Evolutionary conservation across 2,888 invertebrate species (phyloP), one percentile per base, ranked within the genome.

Genomic region (Notodonta ziczac): DNA sequence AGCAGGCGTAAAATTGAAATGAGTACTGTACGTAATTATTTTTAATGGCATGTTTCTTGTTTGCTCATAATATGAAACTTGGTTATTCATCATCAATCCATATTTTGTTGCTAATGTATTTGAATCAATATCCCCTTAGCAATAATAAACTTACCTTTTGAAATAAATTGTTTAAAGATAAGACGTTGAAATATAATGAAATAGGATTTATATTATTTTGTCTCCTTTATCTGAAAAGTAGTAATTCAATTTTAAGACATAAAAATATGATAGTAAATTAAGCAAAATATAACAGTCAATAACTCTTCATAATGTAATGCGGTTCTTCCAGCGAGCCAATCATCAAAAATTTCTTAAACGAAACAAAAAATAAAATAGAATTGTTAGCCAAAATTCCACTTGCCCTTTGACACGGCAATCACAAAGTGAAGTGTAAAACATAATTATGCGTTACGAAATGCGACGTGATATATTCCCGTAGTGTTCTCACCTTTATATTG

Each of bases 401-500:
- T 68, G 70, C 63, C 69, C 70, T 70, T 65, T 70, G 56, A 56
- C 50, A 46, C 50, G 40, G 51, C 60, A 56, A 42, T 56, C 60
- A 52, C 39, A 40, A 57, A 57, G 54, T 42, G 58, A 58, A 48
- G 53, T 14, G 58, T 51, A 57, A 62, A 58, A 60, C 57, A 64
- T 59, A 63, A 62, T 60, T 61, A 63, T 39, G 60, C 14, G 56
- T 76, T 72, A 62, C 67, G 65, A 62, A 72, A 71, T 62, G 50
- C 39, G 59, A 59, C 65, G 68, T 71, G 57, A 54, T 59, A 50
- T 60, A 59, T 57, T 59, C 60, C 56, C 62, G 62, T 60, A 63
- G 67, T 67, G 72, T 72, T 69, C 67, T 73, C 76, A 73, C 76
- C 76, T 78, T 78, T 71, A 53, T 16, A 72, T 59, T 67, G 70